Evolutionary conservation across 2,888 invertebrate species (phyloP).

Genomic region (Galerucella pusilla): DNA sequence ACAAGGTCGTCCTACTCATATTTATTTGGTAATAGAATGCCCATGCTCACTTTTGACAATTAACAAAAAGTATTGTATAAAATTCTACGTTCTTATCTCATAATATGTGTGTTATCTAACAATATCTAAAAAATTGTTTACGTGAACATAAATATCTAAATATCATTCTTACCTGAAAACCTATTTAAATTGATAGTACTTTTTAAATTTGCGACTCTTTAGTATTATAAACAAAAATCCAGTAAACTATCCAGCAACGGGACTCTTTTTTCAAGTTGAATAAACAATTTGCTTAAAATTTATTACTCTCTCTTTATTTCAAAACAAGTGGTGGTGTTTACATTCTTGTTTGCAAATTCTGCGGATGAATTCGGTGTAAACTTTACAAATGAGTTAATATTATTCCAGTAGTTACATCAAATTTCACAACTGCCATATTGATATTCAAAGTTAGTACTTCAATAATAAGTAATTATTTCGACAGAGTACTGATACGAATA

Average conservation of each 20-base stretch:
- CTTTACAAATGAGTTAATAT: slow-evolving; percentile 29
- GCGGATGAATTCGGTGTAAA: slow-evolving; percentile 12
- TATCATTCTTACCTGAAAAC: background rate
- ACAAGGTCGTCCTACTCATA: background rate
- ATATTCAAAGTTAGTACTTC: slow-evolving; percentile 34
- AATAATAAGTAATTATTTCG: slow-evolving; percentile 40
- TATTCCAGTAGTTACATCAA: slow-evolving; percentile 32
- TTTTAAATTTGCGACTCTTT: background rate
- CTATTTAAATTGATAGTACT: too few species aligned
- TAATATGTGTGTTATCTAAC: too few species aligned
- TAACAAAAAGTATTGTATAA: too few species aligned
- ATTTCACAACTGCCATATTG: slow-evolving; percentile 40
- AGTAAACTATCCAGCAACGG: background rate
- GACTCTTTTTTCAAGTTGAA: background rate
- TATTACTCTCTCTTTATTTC: slow-evolving; percentile 12
- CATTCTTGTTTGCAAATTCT: slow-evolving; percentile 21
- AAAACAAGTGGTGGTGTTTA: slow-evolving; percentile 10
- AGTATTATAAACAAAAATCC: background rate
- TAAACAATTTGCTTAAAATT: background rate
- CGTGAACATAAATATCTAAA: too few species aligned
- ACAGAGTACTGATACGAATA: slow-evolving; percentile 34
- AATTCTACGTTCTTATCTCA: too few species aligned
- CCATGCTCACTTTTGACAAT: background rate
- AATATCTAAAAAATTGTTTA: too few species aligned
- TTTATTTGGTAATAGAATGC: slow-evolving; percentile 3